phyloP scores from a whole-genome alignment of 92 coral and sea anemone genomes.

The Epizoanthus stellaris region DNA sequence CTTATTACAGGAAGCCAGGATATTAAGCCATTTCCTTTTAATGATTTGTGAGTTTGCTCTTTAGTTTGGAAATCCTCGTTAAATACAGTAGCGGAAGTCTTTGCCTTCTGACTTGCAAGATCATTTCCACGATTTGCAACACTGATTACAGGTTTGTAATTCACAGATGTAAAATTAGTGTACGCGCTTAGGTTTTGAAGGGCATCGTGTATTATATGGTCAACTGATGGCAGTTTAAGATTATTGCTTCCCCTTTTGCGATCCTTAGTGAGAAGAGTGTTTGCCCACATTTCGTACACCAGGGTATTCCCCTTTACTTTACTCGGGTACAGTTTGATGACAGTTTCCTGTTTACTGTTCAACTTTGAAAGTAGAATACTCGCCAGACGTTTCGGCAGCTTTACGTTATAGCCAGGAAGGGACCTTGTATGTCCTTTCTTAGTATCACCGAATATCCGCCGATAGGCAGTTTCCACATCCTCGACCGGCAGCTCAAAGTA shows the following conservation, averaged over 20 bases:
- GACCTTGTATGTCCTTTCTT: neutral
- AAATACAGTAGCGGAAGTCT: neutral
- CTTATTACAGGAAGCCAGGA: constrained; percentile 20
- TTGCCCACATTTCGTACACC: neutral
- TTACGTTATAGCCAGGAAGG: neutral
- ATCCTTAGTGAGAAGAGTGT: neutral
- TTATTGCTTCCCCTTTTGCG: neutral
- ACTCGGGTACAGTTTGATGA: constrained; percentile 20
- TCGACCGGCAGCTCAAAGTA: constrained; percentile 11
- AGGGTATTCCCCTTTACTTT: neutral
- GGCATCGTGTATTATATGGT: neutral
- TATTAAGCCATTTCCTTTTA: neutral
- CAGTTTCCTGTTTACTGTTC: neutral
- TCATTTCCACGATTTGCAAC: neutral
- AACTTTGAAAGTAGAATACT: neutral
- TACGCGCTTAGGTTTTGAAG: neutral
- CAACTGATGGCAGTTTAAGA: neutral
- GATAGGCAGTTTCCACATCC: constrained; percentile 12
- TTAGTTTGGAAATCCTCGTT: neutral
- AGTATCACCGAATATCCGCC: neutral
- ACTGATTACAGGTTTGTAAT: neutral
- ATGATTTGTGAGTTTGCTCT: neutral
- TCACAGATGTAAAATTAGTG: neutral
- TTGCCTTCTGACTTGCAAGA: neutral
- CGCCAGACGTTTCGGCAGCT: constrained; percentile 6